Conservation (phyloP, 2,113 vertebrate genomes). For the Hemibagrus wyckioides region DNA sequence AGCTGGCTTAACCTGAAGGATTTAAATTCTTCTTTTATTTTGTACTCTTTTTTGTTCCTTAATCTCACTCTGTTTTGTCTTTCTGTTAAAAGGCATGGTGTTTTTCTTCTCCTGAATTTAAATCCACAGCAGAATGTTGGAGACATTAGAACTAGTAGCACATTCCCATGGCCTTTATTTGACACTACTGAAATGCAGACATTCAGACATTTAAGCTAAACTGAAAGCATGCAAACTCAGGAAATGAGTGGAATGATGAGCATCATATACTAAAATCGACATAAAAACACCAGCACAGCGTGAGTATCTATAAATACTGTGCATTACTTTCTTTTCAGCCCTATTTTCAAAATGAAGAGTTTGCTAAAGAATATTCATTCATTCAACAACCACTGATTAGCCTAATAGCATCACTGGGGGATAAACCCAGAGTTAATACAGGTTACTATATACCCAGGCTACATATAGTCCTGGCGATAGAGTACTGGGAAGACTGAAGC, state of each 20-base stretch:
- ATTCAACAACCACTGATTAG: neutral
- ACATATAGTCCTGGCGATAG: neutral
- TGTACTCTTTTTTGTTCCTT: slow-evolving; percentile 54
- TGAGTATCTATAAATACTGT: neutral
- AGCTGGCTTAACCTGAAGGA: slow-evolving; percentile 70
- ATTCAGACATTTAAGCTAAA: neutral
- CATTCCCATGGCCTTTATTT: slow-evolving; percentile 33
- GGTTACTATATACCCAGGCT: neutral
- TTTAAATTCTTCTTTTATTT: slow-evolving; percentile 60
- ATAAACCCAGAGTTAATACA: neutral
- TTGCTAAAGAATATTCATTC: neutral
- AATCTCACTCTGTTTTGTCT: slow-evolving; percentile 46
- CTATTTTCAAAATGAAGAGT: neutral
- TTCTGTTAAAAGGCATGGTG: slow-evolving; percentile 40
- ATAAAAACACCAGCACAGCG: neutral
- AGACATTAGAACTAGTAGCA: neutral
- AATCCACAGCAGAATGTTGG: neutral
- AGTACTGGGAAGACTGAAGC: neutral
- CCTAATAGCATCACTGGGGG: neutral
- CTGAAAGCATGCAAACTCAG: neutral
- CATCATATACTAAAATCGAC: neutral
- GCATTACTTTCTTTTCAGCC: too few relatives aligned
- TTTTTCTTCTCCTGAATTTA: neutral
- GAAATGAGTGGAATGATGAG: neutral
- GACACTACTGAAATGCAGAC: neutral